Conservation (phyloP, 2,888 invertebrate genomes). For the Dione juno region DNA sequence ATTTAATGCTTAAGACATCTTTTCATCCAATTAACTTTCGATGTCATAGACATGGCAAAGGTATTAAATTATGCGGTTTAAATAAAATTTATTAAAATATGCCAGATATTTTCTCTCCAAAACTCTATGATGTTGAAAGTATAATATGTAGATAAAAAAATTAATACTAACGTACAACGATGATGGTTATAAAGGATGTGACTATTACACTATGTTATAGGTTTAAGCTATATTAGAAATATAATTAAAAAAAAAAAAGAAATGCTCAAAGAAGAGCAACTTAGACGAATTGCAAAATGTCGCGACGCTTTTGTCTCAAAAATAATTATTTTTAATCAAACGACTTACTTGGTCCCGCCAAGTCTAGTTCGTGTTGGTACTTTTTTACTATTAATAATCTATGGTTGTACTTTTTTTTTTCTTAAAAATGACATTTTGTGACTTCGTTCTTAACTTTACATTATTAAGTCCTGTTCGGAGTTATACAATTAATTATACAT, state of each 20-base stretch:
- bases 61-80: background rate
- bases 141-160: conserved; percentile 1
- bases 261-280: conserved; percentile 37
- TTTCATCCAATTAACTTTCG: background rate
- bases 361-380: conserved; percentile 9
- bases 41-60: conserved; percentile 4
- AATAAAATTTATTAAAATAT: background rate
- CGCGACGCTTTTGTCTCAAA: background rate
- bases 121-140: conserved; percentile 20
- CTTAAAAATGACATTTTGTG: conserved; percentile 30
- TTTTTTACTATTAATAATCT: background rate
- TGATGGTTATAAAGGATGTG: conserved; percentile 36
- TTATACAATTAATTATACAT: conserved; percentile 51
- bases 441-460: background rate
- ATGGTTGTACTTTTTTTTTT: background rate
- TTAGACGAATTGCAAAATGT: conserved; percentile 20
- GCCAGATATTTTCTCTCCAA: conserved; percentile 8
- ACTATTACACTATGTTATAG: conserved; percentile 37
- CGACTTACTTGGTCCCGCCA: conserved; percentile 14
- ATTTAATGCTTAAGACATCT: background rate
- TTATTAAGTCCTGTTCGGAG: conserved; percentile 21
- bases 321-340: conserved; percentile 7
- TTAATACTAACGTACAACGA: background rate
- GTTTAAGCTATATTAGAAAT: conserved; percentile 17
- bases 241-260: conserved; percentile 3